Evolutionary conservation across 2,797 vertebrate species (phyloP).

Genomic region (Florisuga fusca): DNA sequence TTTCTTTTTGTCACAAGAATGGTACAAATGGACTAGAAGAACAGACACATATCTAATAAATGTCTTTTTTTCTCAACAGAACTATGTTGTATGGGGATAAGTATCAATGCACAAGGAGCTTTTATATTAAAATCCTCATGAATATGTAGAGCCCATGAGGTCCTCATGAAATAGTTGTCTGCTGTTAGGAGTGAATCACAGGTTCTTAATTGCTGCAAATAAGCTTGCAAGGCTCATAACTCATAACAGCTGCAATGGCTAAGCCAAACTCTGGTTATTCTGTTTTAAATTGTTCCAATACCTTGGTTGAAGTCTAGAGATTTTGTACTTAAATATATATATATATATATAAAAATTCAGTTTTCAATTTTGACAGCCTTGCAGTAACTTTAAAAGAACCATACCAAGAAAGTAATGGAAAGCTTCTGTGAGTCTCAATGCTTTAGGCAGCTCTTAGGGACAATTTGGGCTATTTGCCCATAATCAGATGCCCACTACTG

Average conservation of each 20-base stretch:
- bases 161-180: not conserved
- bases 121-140: not conserved
- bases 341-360: too few relatives aligned
- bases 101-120: not conserved
- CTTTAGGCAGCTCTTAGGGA: not conserved
- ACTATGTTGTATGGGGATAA: not conserved
- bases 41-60: not conserved
- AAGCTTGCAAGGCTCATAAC: slow-evolving; percentile 4
- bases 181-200: not conserved
- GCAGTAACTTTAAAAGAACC: not conserved
- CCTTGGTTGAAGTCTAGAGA: not conserved
- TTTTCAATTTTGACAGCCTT: not conserved
- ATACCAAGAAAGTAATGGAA: not conserved
- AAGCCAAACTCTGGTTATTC: not conserved
- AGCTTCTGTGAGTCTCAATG: not conserved
- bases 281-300: not conserved
- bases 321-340: not conserved
- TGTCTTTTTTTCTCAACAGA: not conserved
- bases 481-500: not conserved
- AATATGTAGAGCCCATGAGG: not conserved
- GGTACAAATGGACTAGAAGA: not conserved
- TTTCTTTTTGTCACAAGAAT: not conserved
- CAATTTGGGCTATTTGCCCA: not conserved
- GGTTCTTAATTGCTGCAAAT: slow-evolving; percentile 27
- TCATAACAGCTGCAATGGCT: not conserved